Percentiles rank a stretch among this genome's conserved stretches.
Evolutionary conservation across 2,888 invertebrate species (phyloP).

Genomic region (Euplexia lucipara): DNA sequence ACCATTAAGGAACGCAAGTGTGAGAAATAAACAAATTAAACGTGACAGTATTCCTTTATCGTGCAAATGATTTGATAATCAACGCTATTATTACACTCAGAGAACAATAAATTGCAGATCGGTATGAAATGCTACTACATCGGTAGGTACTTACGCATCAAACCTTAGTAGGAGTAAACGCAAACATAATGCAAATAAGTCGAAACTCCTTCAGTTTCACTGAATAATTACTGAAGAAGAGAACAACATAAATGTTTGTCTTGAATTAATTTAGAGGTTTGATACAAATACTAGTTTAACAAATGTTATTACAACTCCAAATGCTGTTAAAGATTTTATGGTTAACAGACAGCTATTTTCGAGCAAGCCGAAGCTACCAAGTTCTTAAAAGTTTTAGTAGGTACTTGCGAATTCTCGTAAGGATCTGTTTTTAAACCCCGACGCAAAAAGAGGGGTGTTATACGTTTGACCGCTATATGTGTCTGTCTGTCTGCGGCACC

Average conservation of each 20-base stretch:
- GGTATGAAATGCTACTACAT: neutral
- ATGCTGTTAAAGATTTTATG: conserved; percentile 22
- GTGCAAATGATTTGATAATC: conserved; percentile 4
- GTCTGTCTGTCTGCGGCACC: too few species aligned
- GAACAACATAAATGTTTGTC: conserved; percentile 31
- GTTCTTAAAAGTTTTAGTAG: neutral
- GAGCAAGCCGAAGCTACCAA: neutral
- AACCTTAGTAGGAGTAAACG: conserved; percentile 20
- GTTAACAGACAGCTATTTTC: conserved; percentile 7
- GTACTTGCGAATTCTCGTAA: neutral
- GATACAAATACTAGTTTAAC: conserved; percentile 17
- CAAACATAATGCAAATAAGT: conserved; percentile 33
- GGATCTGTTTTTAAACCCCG: neutral
- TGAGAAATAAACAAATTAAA: too few species aligned
- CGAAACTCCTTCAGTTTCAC: conserved; percentile 19
- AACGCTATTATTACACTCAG: too few species aligned
- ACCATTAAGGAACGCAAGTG: too few species aligned
- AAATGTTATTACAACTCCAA: conserved; percentile 32
- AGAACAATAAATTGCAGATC: too few species aligned
- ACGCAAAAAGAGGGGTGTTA: too few species aligned
- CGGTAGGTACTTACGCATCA: conserved; percentile 9
- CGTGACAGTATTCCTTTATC: neutral
- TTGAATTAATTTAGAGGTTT: conserved; percentile 39
- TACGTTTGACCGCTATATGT: too few species aligned
- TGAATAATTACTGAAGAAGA: conserved; percentile 31